A percentile compares a stretch with the other conserved stretches of the same genome.
Evolutionary conservation across 2,888 invertebrate genomes (phyloP).

Genomic region (Ephialtes manifestator): DNA sequence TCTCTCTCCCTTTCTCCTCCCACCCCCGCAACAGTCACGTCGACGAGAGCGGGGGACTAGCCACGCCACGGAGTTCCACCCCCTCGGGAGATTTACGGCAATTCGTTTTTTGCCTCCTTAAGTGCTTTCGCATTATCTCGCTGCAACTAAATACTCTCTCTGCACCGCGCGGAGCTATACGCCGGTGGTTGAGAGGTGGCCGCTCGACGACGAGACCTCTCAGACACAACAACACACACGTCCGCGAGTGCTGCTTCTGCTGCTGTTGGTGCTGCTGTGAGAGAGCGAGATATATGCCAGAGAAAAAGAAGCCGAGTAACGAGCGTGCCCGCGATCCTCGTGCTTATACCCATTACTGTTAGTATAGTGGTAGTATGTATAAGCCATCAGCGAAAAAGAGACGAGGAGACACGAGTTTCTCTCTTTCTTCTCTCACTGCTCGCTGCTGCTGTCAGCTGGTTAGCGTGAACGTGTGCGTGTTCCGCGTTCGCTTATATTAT

Average conservation of each 20-base stretch:
- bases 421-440: constrained; percentile 39
- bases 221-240: constrained; percentile 17
- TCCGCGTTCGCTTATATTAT: constrained; percentile 61
- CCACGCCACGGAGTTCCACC: constrained; percentile 61
- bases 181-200: constrained; percentile 16
- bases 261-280: not conserved
- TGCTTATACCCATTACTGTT: constrained; percentile 64
- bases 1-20: constrained; percentile 13
- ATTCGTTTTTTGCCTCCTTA: constrained; percentile 81
- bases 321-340: constrained; percentile 61
- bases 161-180: constrained; percentile 22
- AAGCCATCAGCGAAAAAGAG: constrained; percentile 26
- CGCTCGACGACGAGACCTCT: constrained; percentile 4
- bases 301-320: constrained; percentile 54
- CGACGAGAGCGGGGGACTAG: constrained; percentile 56
- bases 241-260: constrained; percentile 20
- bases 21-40: constrained; percentile 69
- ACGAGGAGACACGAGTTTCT: constrained; percentile 18
- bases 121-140: constrained; percentile 81
- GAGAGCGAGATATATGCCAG: constrained; percentile 7
- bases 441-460: constrained; percentile 68
- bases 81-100: constrained; percentile 79
- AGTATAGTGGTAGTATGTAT: constrained; percentile 53
- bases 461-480: constrained; percentile 70
- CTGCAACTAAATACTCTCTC: constrained; percentile 79